Evolutionary conservation across 2,888 invertebrate genomes (phyloP).

Genomic region (Philaethria dido): DNA sequence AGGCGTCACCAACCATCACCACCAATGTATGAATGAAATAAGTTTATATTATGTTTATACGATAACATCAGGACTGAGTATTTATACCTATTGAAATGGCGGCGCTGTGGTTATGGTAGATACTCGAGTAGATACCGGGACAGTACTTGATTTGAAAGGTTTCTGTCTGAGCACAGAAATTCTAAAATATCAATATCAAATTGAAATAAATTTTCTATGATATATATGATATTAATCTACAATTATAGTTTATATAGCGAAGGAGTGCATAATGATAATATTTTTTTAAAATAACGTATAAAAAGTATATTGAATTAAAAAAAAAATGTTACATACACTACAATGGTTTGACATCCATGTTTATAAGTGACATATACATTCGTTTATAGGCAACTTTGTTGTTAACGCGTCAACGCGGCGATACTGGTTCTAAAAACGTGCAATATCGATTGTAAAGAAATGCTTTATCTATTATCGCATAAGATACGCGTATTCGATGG

Average conservation of each 20-base stretch:
- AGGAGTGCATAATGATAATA: too few relatives aligned
- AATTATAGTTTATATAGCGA: too few relatives aligned
- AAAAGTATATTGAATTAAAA: too few relatives aligned
- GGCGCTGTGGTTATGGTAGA: conserved; percentile 21
- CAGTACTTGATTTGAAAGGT: conserved; percentile 16
- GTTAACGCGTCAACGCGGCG: too few relatives aligned
- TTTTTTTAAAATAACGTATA: too few relatives aligned
- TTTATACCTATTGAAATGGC: conserved; percentile 32
- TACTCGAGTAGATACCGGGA: background rate
- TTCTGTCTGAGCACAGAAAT: background rate
- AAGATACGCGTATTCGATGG: conserved; percentile 24
- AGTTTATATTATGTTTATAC: conserved; percentile 15
- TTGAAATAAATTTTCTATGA: background rate
- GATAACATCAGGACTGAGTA: conserved; percentile 26
- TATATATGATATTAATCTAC: background rate
- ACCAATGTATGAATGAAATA: conserved; percentile 20
- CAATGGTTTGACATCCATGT: too few relatives aligned
- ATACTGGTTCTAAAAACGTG: conserved; percentile 14
- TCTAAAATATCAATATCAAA: background rate
- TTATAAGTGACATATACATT: too few relatives aligned
- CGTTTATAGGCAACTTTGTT: too few relatives aligned
- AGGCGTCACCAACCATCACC: too few relatives aligned
- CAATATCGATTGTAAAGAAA: conserved; percentile 7
- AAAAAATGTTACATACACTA: too few relatives aligned
- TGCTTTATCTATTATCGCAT: conserved; percentile 6